Evolutionary conservation across 1,140 invertebrate species (phyloP).

Genomic region (Riptortus pedestris): DNA sequence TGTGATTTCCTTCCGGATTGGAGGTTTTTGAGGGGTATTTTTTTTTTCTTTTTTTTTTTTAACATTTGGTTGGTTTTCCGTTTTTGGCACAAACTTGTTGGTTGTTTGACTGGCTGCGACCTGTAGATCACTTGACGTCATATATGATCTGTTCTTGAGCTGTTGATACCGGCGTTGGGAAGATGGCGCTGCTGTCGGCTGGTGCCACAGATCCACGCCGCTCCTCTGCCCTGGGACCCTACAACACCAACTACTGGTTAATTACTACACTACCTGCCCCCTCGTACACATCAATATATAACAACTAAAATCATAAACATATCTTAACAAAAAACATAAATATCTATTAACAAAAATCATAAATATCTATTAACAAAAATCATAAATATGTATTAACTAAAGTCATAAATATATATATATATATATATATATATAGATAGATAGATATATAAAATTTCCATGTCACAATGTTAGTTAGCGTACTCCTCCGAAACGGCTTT

Average conservation of each 20-base stretch:
- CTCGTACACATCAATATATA: too few relatives aligned
- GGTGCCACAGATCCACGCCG: not conserved
- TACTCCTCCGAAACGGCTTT: too few relatives aligned
- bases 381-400: too few relatives aligned
- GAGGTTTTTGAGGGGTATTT: not conserved
- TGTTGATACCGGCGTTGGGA: not conserved
- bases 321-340: too few relatives aligned
- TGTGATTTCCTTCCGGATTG: too few relatives aligned
- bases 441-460: too few relatives aligned
- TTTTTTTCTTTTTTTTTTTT: not conserved
- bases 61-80: not conserved
- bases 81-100: not conserved
- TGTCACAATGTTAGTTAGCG: too few relatives aligned
- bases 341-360: too few relatives aligned
- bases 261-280: not conserved
- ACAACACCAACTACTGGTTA: constrained; percentile 4
- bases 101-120: not conserved
- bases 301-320: too few relatives aligned
- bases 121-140: constrained; percentile 9
- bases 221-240: constrained; percentile 2
- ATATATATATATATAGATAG: too few relatives aligned
- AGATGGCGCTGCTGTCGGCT: not conserved
- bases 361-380: too few relatives aligned
- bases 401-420: too few relatives aligned
- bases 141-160: not conserved